phyloP scores from a whole-genome alignment of 2,797 vertebrate genomes.

The Rhinogobio ventralis region DNA sequence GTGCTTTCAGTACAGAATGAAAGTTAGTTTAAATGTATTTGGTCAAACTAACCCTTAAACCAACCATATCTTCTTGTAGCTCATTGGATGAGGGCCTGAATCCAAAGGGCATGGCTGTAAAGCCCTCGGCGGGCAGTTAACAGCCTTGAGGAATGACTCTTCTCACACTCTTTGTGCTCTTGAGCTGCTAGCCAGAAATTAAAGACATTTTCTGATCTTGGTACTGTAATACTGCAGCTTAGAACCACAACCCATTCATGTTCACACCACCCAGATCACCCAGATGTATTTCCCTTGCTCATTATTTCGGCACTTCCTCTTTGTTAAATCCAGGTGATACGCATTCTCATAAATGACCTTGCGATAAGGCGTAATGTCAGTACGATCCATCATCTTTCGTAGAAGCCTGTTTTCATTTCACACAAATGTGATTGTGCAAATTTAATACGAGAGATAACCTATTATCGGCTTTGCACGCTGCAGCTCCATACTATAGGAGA shows the following conservation, averaged over 20 bases:
- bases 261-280: neutral
- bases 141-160: conserved; percentile 71
- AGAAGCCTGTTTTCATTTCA: conserved; percentile 49
- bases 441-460: conserved; percentile 35
- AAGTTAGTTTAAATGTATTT: conserved; percentile 57
- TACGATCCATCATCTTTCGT: conserved; percentile 15
- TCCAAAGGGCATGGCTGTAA: conserved; percentile 68
- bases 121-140: conserved; percentile 75
- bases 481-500: conserved; percentile 20
- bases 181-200: conserved; percentile 60
- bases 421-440: conserved; percentile 28
- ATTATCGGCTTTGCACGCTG: conserved; percentile 20
- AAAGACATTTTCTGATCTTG: conserved; percentile 15
- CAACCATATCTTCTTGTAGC: conserved; percentile 67
- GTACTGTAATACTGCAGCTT: conserved; percentile 23
- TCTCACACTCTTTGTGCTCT: conserved; percentile 72
- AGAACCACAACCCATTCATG: conserved; percentile 11
- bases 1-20: conserved; percentile 11
- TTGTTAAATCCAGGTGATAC: conserved; percentile 39
- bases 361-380: conserved; percentile 34
- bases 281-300: conserved; percentile 9
- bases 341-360: conserved; percentile 36
- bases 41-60: conserved; percentile 67
- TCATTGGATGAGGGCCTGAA: conserved; percentile 74
- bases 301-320: conserved; percentile 12